A percentile compares a stretch with the other conserved stretches of the same genome.
Conservation (phyloP, 30 jellyfish, hydroid and myxozoan species). For the Calvadosia cruxmelitensis region DNA sequence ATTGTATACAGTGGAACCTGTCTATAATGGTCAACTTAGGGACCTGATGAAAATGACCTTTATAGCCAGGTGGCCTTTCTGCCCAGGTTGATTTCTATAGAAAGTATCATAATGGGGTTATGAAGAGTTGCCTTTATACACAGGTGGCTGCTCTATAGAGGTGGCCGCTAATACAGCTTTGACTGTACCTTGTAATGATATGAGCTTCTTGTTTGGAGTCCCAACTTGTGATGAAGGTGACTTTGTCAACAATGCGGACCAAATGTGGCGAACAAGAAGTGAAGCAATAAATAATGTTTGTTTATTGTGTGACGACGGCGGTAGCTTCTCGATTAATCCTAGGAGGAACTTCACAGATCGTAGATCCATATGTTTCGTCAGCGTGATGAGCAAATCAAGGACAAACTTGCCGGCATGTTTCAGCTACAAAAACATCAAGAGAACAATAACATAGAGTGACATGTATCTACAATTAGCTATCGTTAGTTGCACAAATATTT, state of each 20-base stretch:
- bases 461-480: no score
- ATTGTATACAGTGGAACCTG: no score
- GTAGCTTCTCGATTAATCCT: constrained; percentile 52
- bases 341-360: constrained; percentile 53
- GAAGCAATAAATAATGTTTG: constrained; percentile 84
- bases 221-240: constrained; percentile 13
- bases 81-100: no score
- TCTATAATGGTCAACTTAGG: no score
- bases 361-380: constrained; percentile 86
- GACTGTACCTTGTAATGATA: constrained; percentile 24
- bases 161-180: no score
- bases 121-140: no score
- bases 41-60: no score
- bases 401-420: constrained; percentile 89
- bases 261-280: constrained; percentile 57
- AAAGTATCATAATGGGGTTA: no score
- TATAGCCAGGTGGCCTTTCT: no score
- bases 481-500: no score
- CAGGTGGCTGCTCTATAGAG: no score
- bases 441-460: neutral
- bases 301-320: constrained; percentile 69
- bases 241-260: constrained; percentile 77
- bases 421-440: constrained; percentile 26
- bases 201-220: constrained; percentile 10
- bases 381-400: constrained; percentile 64